Conservation (phyloP, 37 sponge, comb jelly and placozoan species). For the Theonella swinhoei region DNA sequence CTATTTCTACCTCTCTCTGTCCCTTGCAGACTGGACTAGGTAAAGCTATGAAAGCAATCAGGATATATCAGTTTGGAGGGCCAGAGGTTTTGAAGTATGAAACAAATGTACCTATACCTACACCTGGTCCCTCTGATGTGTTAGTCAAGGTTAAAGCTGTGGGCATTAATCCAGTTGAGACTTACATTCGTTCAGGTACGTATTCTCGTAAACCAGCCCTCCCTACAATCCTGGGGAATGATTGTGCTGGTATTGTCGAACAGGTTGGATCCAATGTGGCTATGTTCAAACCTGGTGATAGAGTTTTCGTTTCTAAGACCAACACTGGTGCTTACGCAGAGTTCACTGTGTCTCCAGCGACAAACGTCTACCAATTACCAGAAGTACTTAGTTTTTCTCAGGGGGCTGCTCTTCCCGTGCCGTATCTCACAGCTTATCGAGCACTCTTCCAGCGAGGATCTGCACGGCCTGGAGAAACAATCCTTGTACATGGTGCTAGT, state of each 20-base stretch:
- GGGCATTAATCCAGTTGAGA: slow-evolving; percentile 92
- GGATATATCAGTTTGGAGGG: slow-evolving; percentile 82
- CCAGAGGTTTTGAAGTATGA: slow-evolving; percentile 76
- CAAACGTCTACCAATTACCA: slow-evolving; percentile 36
- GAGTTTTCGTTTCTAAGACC: slow-evolving; percentile 53
- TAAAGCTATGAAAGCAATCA: slow-evolving; percentile 92
- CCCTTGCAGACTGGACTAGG: too few relatives aligned
- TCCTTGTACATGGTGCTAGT: slow-evolving; percentile 91
- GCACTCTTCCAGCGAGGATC: slow-evolving; percentile 52
- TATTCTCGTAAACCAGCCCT: slow-evolving; percentile 64
- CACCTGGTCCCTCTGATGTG: slow-evolving; percentile 38
- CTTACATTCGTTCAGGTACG: slow-evolving; percentile 84
- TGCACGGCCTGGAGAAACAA: slow-evolving; percentile 62
- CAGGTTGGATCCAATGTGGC: slow-evolving; percentile 75
- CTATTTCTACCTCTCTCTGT: too few relatives aligned
- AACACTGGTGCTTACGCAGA: slow-evolving; percentile 72
- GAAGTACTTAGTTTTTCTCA: slow-evolving; percentile 62
- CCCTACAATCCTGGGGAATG: slow-evolving; percentile 82
- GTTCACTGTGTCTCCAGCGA: slow-evolving; percentile 35
- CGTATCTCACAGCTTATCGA: slow-evolving; percentile 86
- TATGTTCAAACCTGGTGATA: slow-evolving; percentile 73
- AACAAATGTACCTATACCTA: slow-evolving; percentile 62
- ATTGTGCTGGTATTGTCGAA: slow-evolving; percentile 79
- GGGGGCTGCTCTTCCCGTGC: slow-evolving; percentile 72
- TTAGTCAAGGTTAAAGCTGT: slow-evolving; percentile 79